Base-by-base conservation (phyloP, 2,797 vertebrate species). In the Propithecus deckenii region DNA sequence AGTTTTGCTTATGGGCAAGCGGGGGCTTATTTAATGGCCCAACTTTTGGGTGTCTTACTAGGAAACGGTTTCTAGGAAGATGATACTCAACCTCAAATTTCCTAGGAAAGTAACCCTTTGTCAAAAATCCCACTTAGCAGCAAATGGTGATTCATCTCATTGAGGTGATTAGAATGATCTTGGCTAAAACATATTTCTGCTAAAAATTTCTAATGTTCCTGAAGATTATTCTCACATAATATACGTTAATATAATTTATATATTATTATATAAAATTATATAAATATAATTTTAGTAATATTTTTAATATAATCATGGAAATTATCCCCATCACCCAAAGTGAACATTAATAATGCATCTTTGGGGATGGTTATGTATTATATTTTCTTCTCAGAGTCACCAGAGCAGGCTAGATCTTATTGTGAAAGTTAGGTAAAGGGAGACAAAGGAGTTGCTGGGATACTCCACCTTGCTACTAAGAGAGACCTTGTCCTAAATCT, bases 201-300 rank as follows among this genome's bases (percentile, higher is more conserved):
- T 92, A n/a, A 86, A 92, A 79, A 80, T 86, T 41, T 76, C 46
- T 84, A 85, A 50, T 78, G 13, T 91, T 88, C 43, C 30, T 52
- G 63, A 50, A 79, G 14, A 57, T 48, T 72, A 61, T 92, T 65
- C 41, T 94, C 15, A 91, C 6, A 12, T 38, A 52, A 38, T 48
- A 92, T 23, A 41, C 5, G 38, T 41, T 41, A 41, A 41, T 41
- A 41, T 41, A 41, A 41, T 41, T 41, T 41, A 41, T 5, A 41
- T 41, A 41, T 41, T 41, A 41, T 41, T 41, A 41, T 41, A 41
- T 41, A 41, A 41, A 41, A 41, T 41, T 41, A 41, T 41, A 41
- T 41, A 41, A 41, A 41, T 41, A 41, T 41, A 41, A 41, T 41
- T 41, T 41, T 41, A 41, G 38, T 41, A 41, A 41, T 22, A 48